Evolutionary conservation across 2,888 invertebrate species (phyloP).

Genomic region (Hypolimnas misippus): DNA sequence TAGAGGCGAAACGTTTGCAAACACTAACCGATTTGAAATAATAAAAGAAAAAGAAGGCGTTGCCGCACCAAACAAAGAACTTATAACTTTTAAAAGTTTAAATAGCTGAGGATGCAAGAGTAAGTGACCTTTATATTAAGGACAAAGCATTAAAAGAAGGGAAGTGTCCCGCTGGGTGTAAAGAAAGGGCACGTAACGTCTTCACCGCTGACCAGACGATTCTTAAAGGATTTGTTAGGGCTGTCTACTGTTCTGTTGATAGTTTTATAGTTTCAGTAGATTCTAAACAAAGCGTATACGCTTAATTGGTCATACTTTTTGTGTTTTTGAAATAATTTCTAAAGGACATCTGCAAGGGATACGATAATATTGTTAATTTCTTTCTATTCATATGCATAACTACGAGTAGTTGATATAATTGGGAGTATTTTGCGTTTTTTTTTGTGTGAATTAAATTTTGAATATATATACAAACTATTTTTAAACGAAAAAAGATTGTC

Average conservation of each 20-base stretch:
- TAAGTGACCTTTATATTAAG: conserved; percentile 69
- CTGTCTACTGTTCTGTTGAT: conserved; percentile 45
- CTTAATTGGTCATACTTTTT: conserved; percentile 24
- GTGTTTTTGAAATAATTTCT: conserved; percentile 7
- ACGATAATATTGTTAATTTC: conserved; percentile 14
- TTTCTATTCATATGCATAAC: conserved; percentile 1
- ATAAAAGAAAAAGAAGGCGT: conserved; percentile 64
- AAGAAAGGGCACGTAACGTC: conserved; percentile 62
- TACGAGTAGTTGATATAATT: conserved; percentile 1
- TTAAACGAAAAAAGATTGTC: no score
- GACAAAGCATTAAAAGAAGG: conserved; percentile 62
- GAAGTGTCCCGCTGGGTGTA: conserved; percentile 70
- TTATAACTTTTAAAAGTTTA: conserved; percentile 53
- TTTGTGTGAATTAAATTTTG: no score
- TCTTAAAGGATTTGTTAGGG: conserved; percentile 58
- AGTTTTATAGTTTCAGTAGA: not conserved
- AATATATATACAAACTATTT: no score
- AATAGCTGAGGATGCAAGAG: conserved; percentile 54
- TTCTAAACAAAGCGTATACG: conserved; percentile 1
- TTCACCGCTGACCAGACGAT: conserved; percentile 67
- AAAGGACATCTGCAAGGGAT: conserved; percentile 22
- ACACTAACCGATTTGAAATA: conserved; percentile 60
- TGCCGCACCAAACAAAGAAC: conserved; percentile 63
- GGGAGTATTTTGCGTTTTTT: conserved; percentile 12
- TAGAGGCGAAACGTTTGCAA: conserved; percentile 77